These are phyloP conservation scores for Aleiodes sp. DNA, from an alignment of 1,140 invertebrate species.

Conservation along the genomic window DNA sequence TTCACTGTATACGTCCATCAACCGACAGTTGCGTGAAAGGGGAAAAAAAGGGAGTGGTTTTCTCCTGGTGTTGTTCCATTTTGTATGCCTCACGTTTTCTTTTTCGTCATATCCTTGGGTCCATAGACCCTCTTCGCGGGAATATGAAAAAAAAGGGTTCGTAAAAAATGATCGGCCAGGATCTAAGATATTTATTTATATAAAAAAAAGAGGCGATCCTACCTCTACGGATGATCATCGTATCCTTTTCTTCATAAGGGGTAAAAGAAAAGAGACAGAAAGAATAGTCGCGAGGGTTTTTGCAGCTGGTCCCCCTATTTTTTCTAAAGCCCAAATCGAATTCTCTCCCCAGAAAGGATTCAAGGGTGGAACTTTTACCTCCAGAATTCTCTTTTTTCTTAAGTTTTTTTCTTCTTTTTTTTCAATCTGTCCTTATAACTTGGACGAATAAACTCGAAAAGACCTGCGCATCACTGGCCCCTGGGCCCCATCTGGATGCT, in stretches of 20 bases:
- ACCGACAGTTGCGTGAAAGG: constrained; percentile 52
- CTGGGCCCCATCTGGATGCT: constrained; percentile 50
- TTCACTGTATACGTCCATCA: constrained; percentile 2
- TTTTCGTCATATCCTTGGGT: neutral
- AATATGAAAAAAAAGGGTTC: constrained; percentile 31
- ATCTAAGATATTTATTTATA: constrained; percentile 48
- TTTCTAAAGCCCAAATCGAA: constrained; percentile 37
- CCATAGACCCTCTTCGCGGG: neutral
- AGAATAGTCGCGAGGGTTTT: constrained; percentile 51
- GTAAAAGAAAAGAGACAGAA: constrained; percentile 42
- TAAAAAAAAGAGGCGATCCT: constrained; percentile 55
- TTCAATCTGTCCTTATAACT: constrained; percentile 53
- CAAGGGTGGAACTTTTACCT: constrained; percentile 39
- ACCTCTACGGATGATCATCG: constrained; percentile 41
- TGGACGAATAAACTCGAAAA: constrained; percentile 63
- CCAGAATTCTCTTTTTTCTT: neutral
- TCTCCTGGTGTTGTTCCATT: constrained; percentile 9
- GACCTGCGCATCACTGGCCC: too few relatives aligned
- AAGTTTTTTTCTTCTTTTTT: constrained; percentile 16
- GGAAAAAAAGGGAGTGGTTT: constrained; percentile 20
- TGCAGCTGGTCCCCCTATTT: constrained; percentile 56
- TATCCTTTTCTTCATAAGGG: constrained; percentile 53
- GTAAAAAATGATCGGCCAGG: constrained; percentile 61
- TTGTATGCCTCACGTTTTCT: neutral
- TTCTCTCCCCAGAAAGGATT: constrained; percentile 56